A percentile compares a stretch with the other conserved stretches of the same genome.
phyloP scores from a whole-genome alignment of 64 coral and sea anemone species.

The Stichodactyla helianthus region DNA sequence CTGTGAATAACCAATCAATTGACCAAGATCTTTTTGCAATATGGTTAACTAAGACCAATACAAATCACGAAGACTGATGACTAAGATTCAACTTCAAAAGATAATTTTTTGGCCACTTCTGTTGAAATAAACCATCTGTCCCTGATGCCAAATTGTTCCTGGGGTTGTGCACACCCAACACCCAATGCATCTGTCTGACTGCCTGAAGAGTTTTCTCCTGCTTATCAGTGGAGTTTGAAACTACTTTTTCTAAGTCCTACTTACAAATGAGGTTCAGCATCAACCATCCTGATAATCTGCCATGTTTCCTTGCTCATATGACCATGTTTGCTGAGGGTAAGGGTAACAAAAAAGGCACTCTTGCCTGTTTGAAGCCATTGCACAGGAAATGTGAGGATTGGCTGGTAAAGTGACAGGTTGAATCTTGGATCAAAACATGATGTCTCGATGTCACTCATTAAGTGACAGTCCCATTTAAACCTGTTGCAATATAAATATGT shows the following conservation, averaged over 20 bases:
- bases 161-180: too few species aligned
- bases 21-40: too few species aligned
- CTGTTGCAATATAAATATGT: not conserved
- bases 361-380: not conserved
- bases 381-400: conserved; percentile 11
- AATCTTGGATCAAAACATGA: conserved; percentile 11
- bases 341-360: not conserved
- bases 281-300: conserved; percentile 23
- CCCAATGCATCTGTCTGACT: too few species aligned
- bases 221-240: too few species aligned
- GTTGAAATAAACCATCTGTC: too few species aligned
- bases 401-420: not conserved
- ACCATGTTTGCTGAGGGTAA: not conserved
- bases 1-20: too few species aligned
- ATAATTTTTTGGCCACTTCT: too few species aligned
- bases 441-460: not conserved
- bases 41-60: too few species aligned
- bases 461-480: not conserved
- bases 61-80: too few species aligned
- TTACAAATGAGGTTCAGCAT: conserved; percentile 30
- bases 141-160: too few species aligned
- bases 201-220: too few species aligned
- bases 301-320: not conserved
- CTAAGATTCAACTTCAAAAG: too few species aligned
- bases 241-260: not conserved